phyloP scores from a whole-genome alignment of 2,797 vertebrate genomes.

The Balearica regulorum region DNA sequence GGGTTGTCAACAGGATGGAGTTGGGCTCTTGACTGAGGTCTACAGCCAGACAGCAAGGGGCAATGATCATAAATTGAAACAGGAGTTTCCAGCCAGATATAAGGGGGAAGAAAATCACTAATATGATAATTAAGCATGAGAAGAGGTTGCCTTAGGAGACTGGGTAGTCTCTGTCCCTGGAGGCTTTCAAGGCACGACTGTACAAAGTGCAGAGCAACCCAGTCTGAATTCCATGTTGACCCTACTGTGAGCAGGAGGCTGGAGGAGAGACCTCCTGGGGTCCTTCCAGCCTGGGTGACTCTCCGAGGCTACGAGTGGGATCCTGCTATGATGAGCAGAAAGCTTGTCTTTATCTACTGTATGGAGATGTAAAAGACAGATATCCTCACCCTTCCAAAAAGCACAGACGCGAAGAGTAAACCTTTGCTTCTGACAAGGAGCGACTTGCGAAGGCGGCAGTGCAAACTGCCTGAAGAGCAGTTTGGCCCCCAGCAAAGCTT shows the following conservation, averaged over 20 bases:
- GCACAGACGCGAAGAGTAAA: not conserved
- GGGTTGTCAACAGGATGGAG: not conserved
- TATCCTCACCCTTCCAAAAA: not conserved
- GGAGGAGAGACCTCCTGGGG: not conserved
- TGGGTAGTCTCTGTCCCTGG: not conserved
- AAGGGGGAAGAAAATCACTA: not conserved
- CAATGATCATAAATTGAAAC: not conserved
- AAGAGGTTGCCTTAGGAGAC: not conserved
- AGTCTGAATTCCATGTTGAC: accelerated
- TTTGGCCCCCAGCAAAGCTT: not conserved
- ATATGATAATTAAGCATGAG: not conserved
- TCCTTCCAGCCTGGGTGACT: not conserved
- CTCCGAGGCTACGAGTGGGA: not conserved
- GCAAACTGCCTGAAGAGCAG: not conserved
- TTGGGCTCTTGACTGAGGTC: not conserved
- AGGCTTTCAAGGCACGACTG: not conserved
- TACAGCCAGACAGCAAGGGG: not conserved
- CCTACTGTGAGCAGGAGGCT: not conserved
- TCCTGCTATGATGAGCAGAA: not conserved
- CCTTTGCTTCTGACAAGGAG: not conserved
- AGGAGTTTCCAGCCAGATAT: not conserved
- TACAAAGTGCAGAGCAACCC: not conserved
- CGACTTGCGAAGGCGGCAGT: not conserved
- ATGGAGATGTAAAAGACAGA: not conserved
- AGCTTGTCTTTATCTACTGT: not conserved